These are phyloP conservation scores for Drosophila peninsularis DNA, from an alignment of 2,888 invertebrate species.

Conservation along the genomic window DNA sequence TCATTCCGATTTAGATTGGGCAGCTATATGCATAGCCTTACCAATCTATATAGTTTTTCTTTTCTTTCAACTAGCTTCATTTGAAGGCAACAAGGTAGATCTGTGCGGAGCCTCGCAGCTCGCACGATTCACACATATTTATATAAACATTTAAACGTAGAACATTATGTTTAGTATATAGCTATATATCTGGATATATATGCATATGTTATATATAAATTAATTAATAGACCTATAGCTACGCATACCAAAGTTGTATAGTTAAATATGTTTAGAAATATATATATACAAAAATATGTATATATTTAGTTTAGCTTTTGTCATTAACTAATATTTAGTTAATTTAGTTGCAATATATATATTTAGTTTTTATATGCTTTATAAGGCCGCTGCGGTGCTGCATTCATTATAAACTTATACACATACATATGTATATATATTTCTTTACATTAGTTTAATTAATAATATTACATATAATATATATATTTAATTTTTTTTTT, in stretches of 20 bases:
- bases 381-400: constrained; percentile 77
- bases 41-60: constrained; percentile 10
- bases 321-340: constrained; percentile 62
- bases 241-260: constrained; percentile 61
- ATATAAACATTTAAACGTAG: constrained; percentile 58
- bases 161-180: constrained; percentile 44
- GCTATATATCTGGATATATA: constrained; percentile 14
- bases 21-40: not conserved
- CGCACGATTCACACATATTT: constrained; percentile 65
- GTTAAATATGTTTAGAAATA: constrained; percentile 14
- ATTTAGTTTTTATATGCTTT: constrained; percentile 35
- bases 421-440: constrained; percentile 15
- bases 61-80: constrained; percentile 82
- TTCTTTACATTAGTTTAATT: constrained; percentile 12
- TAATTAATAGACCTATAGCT: constrained; percentile 67
- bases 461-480: constrained; percentile 15
- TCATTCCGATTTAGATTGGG: constrained; percentile 20
- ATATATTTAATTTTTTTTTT: not conserved
- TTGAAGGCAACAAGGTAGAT: constrained; percentile 84
- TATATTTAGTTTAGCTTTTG: constrained; percentile 27
- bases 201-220: constrained; percentile 57
- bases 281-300: not conserved
- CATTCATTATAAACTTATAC: constrained; percentile 35
- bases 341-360: constrained; percentile 27
- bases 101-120: constrained; percentile 48